Evolutionary conservation across 2,113 vertebrate genomes (phyloP), one percentile per base, ranked within the genome.

Genomic region (Hippotragus niger): DNA sequence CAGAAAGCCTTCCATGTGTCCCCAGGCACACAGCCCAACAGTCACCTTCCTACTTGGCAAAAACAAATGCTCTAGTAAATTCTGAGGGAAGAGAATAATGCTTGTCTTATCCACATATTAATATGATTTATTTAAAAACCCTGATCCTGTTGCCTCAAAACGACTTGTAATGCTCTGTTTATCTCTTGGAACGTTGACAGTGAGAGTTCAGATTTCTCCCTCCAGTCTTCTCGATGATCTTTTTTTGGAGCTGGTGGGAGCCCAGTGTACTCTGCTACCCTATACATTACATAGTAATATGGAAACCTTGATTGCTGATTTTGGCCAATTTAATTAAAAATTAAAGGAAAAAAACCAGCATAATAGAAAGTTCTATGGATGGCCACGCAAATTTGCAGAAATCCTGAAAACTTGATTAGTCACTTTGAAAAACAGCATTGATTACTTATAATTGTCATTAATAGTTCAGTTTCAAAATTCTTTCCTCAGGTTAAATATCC

Each of bases 131-230:
- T 98, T 98, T 97, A 43, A 97, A 96, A 95, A 67, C 83, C 86
- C 96, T 64, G 74, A 82, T 95, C 80, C 95, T 11, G 3, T 94
- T 76, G 91, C 97, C 93, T 96, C 91, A 62, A 95, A 98, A 93
- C 0, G 58, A 95, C 96, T 94, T 95, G 57, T 89, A 98, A 91
- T 91, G 88, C 95, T 97, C 94, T 98, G 98, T 98, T 98, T 98
- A 98, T 98, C 98, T 98, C 94, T 98, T 98, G 98, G 98, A 97
- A 76, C 43, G 1, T 31, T 96, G 98, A 98, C 98, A 98, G 47
- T 33, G 80, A 58, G 89, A 45, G 87, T 82, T 98, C 98, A 64
- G 83, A 90, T 97, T 98, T 97, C 97, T 82, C 94, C 97, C 95
- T 90, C 93, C 33, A 55, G 97, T 95, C 43, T 97, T 96, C 85